These are phyloP conservation scores for Campylorhamphus procurvoides DNA, from an alignment of 2,113 vertebrate genomes.

Conservation along the genomic window DNA sequence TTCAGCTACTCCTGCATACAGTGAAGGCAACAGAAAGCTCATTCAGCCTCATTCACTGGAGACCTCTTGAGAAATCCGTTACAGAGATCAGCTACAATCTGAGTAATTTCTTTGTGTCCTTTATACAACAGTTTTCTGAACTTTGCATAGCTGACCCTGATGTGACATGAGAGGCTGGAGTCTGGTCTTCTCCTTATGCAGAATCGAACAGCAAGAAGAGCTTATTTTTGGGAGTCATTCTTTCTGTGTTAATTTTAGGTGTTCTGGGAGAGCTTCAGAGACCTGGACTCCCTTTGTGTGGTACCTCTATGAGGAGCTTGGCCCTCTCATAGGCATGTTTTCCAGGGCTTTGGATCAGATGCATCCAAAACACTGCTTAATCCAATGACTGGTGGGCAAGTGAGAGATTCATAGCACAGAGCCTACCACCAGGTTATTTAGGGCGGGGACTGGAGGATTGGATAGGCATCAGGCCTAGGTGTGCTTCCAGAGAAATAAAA, in stretches of 20 bases:
- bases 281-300: background rate
- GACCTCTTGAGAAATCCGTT: constrained; percentile 35
- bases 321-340: background rate
- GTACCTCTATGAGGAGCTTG: background rate
- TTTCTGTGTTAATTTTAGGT: background rate
- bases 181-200: background rate
- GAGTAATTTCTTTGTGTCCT: constrained; percentile 29
- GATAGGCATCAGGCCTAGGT: background rate
- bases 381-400: background rate
- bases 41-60: constrained; percentile 32
- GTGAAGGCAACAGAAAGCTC: constrained; percentile 38
- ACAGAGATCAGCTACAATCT: background rate
- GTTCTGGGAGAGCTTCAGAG: background rate
- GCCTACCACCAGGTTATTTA: accelerated
- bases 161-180: background rate
- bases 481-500: background rate
- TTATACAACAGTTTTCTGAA: constrained; percentile 33
- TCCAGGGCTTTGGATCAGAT: background rate
- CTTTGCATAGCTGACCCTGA: background rate
- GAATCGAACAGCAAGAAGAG: background rate
- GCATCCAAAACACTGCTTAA: background rate
- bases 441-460: background rate
- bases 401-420: background rate
- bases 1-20: constrained; percentile 38
- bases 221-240: background rate